Evolutionary conservation across 2,888 invertebrate genomes (phyloP).

Genomic region (Pomacea canaliculata): DNA sequence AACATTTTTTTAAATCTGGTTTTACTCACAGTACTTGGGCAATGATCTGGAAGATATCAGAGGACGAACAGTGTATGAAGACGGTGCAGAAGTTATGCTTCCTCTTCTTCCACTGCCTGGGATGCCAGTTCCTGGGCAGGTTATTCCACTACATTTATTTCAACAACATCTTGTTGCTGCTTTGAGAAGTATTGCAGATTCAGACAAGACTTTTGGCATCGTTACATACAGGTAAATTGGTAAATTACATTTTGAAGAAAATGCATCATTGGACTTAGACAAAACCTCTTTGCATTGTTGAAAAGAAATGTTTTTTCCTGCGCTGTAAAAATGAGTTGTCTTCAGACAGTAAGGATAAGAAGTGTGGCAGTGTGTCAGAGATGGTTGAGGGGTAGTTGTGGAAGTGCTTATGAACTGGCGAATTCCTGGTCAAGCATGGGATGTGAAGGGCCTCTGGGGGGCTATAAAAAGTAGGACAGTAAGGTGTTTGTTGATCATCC

Average conservation of each 20-base stretch:
- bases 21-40: conserved; percentile 74
- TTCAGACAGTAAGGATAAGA: no score
- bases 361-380: no score
- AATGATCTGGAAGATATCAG: conserved; percentile 76
- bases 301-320: no score
- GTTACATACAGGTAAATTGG: conserved; percentile 66
- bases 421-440: no score
- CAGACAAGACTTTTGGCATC: conserved; percentile 78
- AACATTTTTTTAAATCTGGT: background rate
- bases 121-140: conserved; percentile 84
- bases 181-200: conserved; percentile 73
- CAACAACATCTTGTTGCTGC: conserved; percentile 74
- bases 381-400: no score
- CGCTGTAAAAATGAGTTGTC: no score
- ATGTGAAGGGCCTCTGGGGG: no score
- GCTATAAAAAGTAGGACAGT: no score
- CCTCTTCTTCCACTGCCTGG: conserved; percentile 76
- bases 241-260: background rate
- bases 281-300: no score
- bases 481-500: no score
- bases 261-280: no score
- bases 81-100: conserved; percentile 71
- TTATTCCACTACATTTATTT: conserved; percentile 79
- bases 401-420: no score
- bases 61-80: conserved; percentile 77